Percentiles rank a stretch among this genome's conserved stretches.
These are phyloP conservation scores for Catharus minimus DNA, from an alignment of 2,113 vertebrate genomes.

Conservation along the genomic window DNA sequence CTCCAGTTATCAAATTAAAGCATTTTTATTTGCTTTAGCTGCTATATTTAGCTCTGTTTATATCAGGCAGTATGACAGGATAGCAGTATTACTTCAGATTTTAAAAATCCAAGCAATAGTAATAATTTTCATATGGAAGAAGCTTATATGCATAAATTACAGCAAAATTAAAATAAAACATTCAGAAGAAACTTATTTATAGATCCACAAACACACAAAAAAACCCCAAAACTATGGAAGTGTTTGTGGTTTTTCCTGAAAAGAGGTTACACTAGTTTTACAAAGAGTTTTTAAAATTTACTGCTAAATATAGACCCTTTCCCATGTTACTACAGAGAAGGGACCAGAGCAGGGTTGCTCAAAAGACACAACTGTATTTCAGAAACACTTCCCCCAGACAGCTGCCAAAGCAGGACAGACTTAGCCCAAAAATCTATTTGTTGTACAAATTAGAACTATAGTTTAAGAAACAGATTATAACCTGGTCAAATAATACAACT, in stretches of 20 bases:
- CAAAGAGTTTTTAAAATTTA: neutral
- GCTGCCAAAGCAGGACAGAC: neutral
- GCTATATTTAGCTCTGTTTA: neutral
- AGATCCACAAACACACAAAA: neutral
- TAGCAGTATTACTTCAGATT: neutral
- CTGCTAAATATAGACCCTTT: neutral
- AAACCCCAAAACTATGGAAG: fast-evolving
- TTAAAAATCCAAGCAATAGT: neutral
- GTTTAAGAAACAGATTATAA: neutral
- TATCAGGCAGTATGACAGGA: neutral
- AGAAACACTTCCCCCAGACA: neutral
- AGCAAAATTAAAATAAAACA: neutral
- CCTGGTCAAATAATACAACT: neutral
- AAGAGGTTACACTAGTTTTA: neutral
- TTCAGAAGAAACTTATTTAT: neutral
- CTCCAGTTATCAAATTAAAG: neutral
- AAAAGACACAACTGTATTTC: neutral
- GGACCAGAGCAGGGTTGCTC: neutral
- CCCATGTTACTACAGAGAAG: neutral
- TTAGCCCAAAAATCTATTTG: neutral
- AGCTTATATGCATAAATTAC: neutral
- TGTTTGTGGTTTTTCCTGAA: neutral
- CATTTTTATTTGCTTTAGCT: neutral
- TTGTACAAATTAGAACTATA: neutral
- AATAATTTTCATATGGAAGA: neutral